Percentiles rank a stretch among this genome's conserved stretches.
These are phyloP conservation scores for Ascidia mentula DNA, from an alignment of 23 tunicate species.

Conservation along the genomic window DNA sequence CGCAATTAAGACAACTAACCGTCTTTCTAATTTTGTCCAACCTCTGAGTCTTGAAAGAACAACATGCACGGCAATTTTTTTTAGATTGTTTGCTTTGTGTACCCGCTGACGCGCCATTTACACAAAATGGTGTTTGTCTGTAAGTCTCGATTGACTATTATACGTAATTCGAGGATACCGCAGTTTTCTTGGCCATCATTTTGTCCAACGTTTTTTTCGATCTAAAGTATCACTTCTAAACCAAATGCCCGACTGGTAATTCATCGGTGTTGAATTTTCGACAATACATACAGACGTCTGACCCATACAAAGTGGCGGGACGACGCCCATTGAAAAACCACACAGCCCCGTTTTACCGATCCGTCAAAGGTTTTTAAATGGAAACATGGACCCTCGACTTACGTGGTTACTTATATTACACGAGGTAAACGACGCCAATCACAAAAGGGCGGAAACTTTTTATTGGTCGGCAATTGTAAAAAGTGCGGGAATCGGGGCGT, in stretches of 20 bases:
- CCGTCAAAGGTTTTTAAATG: background rate
- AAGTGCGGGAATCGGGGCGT: background rate
- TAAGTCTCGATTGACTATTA: background rate
- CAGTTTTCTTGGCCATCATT: background rate
- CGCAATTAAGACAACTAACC: too few relatives aligned
- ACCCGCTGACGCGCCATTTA: background rate
- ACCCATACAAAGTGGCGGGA: background rate
- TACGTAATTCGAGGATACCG: background rate
- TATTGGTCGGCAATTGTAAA: background rate
- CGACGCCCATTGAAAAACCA: background rate
- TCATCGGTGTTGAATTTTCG: background rate
- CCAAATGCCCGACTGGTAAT: background rate
- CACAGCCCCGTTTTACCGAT: background rate
- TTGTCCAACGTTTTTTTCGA: background rate
- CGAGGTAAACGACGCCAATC: background rate
- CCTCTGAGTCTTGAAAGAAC: too few relatives aligned
- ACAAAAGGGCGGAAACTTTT: background rate
- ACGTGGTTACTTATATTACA: background rate
- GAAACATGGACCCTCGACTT: background rate
- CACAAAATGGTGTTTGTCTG: background rate
- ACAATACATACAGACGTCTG: background rate
- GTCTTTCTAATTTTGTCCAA: too few relatives aligned
- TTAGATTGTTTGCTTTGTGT: background rate
- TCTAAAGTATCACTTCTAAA: too few relatives aligned
- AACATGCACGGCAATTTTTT: too few relatives aligned